A percentile compares a stretch with the other conserved stretches of the same genome.
These are phyloP conservation scores for Drosophila mettleri DNA, from an alignment of 2,888 invertebrate genomes.

Conservation along the genomic window DNA sequence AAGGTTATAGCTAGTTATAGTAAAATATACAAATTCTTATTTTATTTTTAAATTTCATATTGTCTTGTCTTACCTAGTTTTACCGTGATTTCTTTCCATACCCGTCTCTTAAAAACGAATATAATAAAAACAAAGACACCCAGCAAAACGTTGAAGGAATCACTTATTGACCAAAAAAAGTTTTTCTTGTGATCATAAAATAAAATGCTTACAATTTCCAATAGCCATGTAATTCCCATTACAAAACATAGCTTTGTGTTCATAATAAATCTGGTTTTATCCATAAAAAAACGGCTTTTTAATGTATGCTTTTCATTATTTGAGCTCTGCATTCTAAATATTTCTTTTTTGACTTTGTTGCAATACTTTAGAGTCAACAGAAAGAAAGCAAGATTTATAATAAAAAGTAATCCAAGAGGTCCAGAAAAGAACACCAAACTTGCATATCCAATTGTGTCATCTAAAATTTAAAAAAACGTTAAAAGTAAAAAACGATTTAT, in stretches of 20 bases:
- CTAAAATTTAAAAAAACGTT: conserved; percentile 44
- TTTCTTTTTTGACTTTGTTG: conserved; percentile 90
- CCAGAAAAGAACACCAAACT: conserved; percentile 88
- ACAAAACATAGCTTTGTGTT: conserved; percentile 91
- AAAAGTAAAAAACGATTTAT: not conserved
- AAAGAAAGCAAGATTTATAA: conserved; percentile 89
- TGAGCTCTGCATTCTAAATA: conserved; percentile 89
- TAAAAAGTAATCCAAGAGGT: conserved; percentile 88
- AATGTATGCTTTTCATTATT: conserved; percentile 87
- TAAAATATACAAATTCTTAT: too few species aligned
- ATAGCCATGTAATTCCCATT: conserved; percentile 91
- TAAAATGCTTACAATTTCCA: conserved; percentile 88
- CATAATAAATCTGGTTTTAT: conserved; percentile 89
- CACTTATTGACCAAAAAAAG: conserved; percentile 86
- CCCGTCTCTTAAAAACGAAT: conserved; percentile 89
- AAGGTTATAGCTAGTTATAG: too few species aligned
- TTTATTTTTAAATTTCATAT: not conserved
- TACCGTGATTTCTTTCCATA: conserved; percentile 87
- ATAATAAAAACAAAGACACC: conserved; percentile 91
- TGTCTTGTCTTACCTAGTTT: conserved; percentile 86
- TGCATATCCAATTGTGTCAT: conserved; percentile 81
- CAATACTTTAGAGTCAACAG: conserved; percentile 89
- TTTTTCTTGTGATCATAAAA: conserved; percentile 86
- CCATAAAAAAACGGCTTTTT: conserved; percentile 88
- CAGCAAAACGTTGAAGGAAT: conserved; percentile 89